A percentile compares a stretch with the other conserved stretches of the same genome.
These are phyloP conservation scores for Akabosia matsudoensis DNA, from an alignment of 1,140 invertebrate genomes.

Conservation along the genomic window DNA sequence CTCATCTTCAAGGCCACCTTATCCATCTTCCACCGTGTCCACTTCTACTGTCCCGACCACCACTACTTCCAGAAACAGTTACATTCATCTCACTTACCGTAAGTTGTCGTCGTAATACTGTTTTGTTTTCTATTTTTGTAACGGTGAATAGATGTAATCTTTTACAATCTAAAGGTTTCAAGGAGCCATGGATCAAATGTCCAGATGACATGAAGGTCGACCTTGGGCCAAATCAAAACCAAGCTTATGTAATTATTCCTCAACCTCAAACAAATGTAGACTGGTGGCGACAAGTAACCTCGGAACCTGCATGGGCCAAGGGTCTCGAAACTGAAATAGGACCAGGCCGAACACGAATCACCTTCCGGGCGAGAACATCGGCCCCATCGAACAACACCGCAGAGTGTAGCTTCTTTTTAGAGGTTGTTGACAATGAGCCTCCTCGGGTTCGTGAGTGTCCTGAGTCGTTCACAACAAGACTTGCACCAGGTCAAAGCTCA, in stretches of 20 bases:
- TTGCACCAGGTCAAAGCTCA: conserved; percentile 57
- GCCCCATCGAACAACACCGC: conserved; percentile 58
- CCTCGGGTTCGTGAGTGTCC: conserved; percentile 62
- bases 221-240: conserved; percentile 56
- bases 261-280: conserved; percentile 66
- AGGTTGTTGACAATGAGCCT: conserved; percentile 60
- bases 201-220: conserved; percentile 60
- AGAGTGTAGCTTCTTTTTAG: conserved; percentile 61
- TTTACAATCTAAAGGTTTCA: conserved; percentile 36
- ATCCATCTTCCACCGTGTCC: not conserved
- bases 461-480: conserved; percentile 59
- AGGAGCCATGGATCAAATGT: conserved; percentile 62
- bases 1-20: conserved; percentile 7
- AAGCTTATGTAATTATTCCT: conserved; percentile 60
- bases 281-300: conserved; percentile 54
- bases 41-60: conserved; percentile 26
- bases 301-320: conserved; percentile 63
- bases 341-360: conserved; percentile 59
- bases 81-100: conserved; percentile 46
- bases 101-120: conserved; percentile 26
- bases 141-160: not conserved
- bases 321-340: conserved; percentile 61
- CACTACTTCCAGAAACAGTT: conserved; percentile 42
- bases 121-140: not conserved
- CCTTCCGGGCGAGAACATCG: conserved; percentile 53